A percentile compares a stretch with the other conserved stretches of the same genome.
phyloP scores from a whole-genome alignment of 2,797 vertebrate species.

The Falco columbarius region DNA sequence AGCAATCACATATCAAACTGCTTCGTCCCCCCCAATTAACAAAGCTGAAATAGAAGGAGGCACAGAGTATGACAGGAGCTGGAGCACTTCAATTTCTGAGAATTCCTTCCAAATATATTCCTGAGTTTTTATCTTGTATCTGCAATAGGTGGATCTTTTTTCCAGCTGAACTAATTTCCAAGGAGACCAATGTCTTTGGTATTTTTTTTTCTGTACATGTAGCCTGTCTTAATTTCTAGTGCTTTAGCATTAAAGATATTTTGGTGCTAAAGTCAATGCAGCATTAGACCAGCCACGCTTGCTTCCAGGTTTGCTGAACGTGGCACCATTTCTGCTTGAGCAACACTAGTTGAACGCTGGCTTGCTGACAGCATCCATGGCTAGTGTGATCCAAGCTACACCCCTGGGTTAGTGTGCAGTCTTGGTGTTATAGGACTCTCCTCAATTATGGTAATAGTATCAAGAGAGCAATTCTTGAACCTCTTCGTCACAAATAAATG shows the following conservation, averaged over 20 bases:
- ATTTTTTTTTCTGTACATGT: neutral
- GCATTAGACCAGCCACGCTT: neutral
- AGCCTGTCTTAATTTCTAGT: neutral
- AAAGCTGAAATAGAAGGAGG: neutral
- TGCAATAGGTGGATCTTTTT: neutral
- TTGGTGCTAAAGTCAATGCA: neutral
- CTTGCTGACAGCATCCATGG: slow-evolving; percentile 77
- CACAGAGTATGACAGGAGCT: neutral
- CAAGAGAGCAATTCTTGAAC: neutral
- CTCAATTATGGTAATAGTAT: slow-evolving; percentile 75
- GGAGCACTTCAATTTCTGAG: neutral
- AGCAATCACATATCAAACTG: neutral
- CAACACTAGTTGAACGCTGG: slow-evolving; percentile 78
- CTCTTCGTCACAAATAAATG: neutral
- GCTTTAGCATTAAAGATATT: neutral
- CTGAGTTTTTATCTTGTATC: neutral
- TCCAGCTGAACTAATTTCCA: neutral
- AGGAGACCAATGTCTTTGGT: neutral
- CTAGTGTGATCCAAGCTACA: slow-evolving; percentile 74
- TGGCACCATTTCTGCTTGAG: slow-evolving; percentile 12
- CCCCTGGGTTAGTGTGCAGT: slow-evolving; percentile 76
- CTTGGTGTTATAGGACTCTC: slow-evolving; percentile 80
- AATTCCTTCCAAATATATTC: neutral
- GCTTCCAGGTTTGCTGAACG: slow-evolving; percentile 75
- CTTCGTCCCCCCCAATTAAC: neutral